Percentiles rank a stretch among this genome's conserved stretches.
Evolutionary conservation across 2,888 invertebrate species (phyloP).

Genomic region (Sepiola atlantica): DNA sequence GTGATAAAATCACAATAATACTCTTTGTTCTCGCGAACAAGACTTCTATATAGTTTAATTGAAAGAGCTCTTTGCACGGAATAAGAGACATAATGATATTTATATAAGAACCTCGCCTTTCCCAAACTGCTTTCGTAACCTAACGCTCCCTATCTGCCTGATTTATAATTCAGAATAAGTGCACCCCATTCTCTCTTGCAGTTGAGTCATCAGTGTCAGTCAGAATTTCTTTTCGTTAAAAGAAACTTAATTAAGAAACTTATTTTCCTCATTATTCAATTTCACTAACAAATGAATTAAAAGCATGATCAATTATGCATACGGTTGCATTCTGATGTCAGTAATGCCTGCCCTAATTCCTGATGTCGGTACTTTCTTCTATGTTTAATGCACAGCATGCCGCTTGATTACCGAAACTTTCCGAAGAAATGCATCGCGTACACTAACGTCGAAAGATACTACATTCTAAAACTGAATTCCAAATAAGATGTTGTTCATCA

Average conservation of each 20-base stretch:
- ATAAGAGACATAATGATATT: neutral
- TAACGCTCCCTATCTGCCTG: neutral
- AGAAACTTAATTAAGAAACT: neutral
- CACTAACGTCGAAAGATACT: too few species aligned
- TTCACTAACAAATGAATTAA: neutral
- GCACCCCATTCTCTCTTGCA: neutral
- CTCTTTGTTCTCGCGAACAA: neutral
- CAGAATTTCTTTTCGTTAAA: neutral
- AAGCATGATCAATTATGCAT: neutral
- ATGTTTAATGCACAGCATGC: too few species aligned
- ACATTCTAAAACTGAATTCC: too few species aligned
- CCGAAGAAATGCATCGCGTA: too few species aligned
- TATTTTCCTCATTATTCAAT: neutral
- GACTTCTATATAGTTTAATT: neutral
- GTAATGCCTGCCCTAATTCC: neutral
- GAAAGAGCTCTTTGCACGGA: neutral
- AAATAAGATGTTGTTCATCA: too few species aligned
- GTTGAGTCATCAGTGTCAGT: neutral
- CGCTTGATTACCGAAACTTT: too few species aligned
- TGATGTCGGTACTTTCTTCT: neutral
- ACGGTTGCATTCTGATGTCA: neutral
- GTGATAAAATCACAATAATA: constrained; percentile 32
- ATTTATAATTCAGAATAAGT: neutral
- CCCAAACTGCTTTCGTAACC: neutral
- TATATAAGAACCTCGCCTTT: neutral